Evolutionary conservation across 2,797 vertebrate species (phyloP).

Genomic region (Syncerus caffer): DNA sequence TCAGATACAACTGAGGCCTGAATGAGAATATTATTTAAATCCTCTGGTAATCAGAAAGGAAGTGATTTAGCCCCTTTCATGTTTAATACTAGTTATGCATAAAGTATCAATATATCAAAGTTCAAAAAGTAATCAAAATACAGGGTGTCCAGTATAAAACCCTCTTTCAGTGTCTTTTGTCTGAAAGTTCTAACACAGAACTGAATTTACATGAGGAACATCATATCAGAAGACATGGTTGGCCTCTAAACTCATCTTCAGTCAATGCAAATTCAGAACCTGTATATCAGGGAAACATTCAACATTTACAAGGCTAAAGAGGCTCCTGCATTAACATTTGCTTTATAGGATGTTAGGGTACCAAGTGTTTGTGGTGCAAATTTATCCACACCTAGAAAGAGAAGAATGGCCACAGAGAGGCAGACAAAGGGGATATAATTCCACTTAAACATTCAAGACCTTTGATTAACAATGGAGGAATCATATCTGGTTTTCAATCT

Average conservation of each 20-base stretch:
- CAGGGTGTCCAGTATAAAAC: neutral
- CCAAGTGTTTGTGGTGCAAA: neutral
- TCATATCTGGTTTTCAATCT: neutral
- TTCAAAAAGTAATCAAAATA: neutral
- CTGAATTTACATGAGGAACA: neutral
- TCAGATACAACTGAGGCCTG: neutral
- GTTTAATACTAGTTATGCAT: neutral
- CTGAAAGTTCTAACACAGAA: neutral
- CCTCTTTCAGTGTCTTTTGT: neutral
- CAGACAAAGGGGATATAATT: neutral
- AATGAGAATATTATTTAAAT: neutral
- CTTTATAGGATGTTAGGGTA: neutral
- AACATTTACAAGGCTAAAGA: neutral
- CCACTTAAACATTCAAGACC: neutral
- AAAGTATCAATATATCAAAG: neutral
- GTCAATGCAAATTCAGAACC: neutral
- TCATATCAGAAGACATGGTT: neutral
- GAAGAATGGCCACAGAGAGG: neutral
- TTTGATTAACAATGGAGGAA: neutral
- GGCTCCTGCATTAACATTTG: neutral
- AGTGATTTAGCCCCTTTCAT: neutral
- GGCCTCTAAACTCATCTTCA: neutral
- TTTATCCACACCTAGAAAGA: neutral
- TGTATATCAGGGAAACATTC: neutral
- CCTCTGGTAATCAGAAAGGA: constrained; percentile 43